Conservation (phyloP, 2,113 vertebrate species). For the Strix uralensis region DNA sequence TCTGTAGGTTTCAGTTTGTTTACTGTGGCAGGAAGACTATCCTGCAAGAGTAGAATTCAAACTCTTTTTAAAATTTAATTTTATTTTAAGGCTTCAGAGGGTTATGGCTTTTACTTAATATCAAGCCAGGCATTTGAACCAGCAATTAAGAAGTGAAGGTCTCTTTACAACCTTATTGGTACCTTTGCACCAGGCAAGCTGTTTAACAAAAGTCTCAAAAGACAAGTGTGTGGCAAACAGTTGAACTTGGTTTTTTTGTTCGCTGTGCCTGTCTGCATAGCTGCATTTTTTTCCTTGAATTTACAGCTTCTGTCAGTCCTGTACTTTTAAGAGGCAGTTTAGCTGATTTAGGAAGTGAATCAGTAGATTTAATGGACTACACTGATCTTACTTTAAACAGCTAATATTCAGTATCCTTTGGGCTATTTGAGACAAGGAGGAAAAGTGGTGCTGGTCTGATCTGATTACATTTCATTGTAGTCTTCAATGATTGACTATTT, state of each 20-base stretch:
- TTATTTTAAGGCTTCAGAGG: not conserved
- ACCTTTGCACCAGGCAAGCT: not conserved
- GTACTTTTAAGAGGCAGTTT: conserved; percentile 43
- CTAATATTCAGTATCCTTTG: conserved; percentile 45
- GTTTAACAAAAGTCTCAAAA: not conserved
- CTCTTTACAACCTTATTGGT: not conserved
- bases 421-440: conserved; percentile 28
- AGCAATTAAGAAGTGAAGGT: not conserved
- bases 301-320: conserved; percentile 40
- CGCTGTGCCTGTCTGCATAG: not conserved
- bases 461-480: conserved; percentile 34
- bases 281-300: not conserved
- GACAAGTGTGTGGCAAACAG: not conserved
- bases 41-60: not conserved
- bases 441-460: conserved; percentile 25
- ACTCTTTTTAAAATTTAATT: not conserved
- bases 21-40: not conserved
- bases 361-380: conserved; percentile 47
- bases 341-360: conserved; percentile 57
- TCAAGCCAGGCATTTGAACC: not conserved
- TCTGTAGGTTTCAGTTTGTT: not conserved
- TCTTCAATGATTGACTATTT: not conserved
- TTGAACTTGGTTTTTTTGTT: not conserved
- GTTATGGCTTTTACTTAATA: not conserved
- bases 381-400: conserved; percentile 37